Evolutionary conservation across 2,113 vertebrate species (phyloP).

Genomic region (Chaetodon auriga): DNA sequence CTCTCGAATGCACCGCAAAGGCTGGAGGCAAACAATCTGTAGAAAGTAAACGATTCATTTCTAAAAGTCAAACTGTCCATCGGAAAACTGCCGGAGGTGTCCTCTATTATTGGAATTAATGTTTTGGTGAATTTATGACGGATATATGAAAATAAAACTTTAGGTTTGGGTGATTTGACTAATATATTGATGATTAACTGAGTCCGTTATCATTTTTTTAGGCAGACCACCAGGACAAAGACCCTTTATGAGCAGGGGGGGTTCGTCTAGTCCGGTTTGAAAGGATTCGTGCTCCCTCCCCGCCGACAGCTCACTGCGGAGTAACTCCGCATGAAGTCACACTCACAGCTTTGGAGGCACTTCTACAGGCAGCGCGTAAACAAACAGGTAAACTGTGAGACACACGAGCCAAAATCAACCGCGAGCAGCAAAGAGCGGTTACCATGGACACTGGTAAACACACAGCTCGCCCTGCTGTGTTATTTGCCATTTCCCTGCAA

Average conservation of each 20-base stretch:
- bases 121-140: no score
- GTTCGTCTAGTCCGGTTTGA: background rate
- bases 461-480: background rate
- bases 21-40: no score
- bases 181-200: no score
- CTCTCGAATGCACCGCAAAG: no score
- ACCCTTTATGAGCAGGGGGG: no score
- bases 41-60: background rate
- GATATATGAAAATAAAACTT: no score
- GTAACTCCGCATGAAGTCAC: conserved; percentile 1
- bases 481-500: background rate
- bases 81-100: no score
- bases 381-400: conserved; percentile 11
- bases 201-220: no score
- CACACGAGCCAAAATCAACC: background rate
- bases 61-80: no score
- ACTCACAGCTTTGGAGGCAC: background rate
- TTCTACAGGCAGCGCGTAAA: background rate
- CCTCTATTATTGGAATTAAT: no score
- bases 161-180: no score
- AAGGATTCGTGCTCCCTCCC: background rate
- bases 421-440: background rate
- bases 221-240: no score
- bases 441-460: background rate
- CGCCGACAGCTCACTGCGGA: background rate